Percentiles rank a stretch among this genome's conserved stretches.
Conservation (phyloP, 2,113 vertebrate species). For the Globicephala melas region DNA sequence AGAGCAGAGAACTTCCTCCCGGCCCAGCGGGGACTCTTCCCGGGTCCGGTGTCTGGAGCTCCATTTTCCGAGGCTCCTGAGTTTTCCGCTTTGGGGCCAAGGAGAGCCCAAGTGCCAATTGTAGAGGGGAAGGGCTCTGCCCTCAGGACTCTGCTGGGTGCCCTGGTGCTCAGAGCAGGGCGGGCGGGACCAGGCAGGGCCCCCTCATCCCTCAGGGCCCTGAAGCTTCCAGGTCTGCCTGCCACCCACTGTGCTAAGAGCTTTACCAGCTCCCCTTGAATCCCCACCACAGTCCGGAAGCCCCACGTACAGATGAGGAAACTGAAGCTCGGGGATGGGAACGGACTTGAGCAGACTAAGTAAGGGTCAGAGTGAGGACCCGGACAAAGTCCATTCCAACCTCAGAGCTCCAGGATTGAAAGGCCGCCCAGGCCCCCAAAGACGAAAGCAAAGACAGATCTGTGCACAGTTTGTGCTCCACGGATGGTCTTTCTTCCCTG, state of each 20-base stretch:
- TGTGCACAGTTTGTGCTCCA: accelerated
- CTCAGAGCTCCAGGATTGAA: background rate
- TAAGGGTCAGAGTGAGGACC: background rate
- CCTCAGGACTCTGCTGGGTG: conserved; percentile 56
- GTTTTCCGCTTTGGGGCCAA: conserved; percentile 42
- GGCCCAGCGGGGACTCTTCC: conserved; percentile 62
- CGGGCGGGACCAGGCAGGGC: background rate
- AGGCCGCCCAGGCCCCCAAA: background rate
- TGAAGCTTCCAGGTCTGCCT: background rate
- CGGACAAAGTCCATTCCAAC: background rate
- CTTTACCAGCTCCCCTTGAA: background rate
- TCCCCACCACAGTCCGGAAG: background rate
- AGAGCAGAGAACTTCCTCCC: background rate
- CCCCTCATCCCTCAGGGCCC: background rate
- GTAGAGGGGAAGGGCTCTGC: conserved; percentile 44
- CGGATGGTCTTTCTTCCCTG: background rate
- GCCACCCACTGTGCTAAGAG: background rate
- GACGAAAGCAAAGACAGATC: no score
- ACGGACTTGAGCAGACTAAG: background rate
- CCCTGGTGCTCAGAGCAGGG: conserved; percentile 3
- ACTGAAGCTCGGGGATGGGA: background rate
- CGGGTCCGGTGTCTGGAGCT: conserved; percentile 36
- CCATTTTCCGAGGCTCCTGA: conserved; percentile 22
- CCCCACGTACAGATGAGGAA: background rate
- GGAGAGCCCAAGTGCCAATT: conserved; percentile 64